phyloP scores from a whole-genome alignment of 2,113 vertebrate species.

The Pandion haliaetus region DNA sequence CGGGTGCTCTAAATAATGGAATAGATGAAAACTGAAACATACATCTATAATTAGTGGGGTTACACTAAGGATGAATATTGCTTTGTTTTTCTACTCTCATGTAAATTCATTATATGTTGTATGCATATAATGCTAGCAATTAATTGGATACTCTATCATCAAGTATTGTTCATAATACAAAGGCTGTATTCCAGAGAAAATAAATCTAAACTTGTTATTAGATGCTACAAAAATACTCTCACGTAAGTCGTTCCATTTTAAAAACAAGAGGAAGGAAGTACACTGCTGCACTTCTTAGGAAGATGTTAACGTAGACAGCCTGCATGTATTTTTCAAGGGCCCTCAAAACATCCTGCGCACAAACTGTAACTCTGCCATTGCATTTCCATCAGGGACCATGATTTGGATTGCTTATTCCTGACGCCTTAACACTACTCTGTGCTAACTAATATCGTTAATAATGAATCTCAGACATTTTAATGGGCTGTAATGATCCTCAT shows the following conservation, averaged over 20 bases:
- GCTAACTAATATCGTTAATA: neutral
- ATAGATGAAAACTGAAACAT: neutral
- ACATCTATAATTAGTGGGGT: neutral
- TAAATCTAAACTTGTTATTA: neutral
- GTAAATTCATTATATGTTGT: neutral
- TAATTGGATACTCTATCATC: neutral
- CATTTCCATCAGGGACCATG: neutral
- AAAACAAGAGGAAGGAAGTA: neutral
- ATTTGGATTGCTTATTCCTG: neutral
- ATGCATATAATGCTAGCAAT: neutral
- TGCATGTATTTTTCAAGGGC: neutral
- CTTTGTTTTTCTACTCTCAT: neutral
- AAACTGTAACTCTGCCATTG: neutral
- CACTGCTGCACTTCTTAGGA: neutral
- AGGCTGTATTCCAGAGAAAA: neutral
- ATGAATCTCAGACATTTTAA: neutral
- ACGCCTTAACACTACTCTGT: neutral
- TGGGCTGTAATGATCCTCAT: neutral
- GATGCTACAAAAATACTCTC: neutral
- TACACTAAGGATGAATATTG: neutral
- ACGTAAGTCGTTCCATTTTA: fast-evolving
- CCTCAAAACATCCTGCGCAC: neutral
- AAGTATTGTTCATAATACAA: neutral
- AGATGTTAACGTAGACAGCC: neutral
- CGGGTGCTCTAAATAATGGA: neutral